Conservation (phyloP, 1,140 invertebrate genomes). For the Cyrtorhinus lividipennis region DNA sequence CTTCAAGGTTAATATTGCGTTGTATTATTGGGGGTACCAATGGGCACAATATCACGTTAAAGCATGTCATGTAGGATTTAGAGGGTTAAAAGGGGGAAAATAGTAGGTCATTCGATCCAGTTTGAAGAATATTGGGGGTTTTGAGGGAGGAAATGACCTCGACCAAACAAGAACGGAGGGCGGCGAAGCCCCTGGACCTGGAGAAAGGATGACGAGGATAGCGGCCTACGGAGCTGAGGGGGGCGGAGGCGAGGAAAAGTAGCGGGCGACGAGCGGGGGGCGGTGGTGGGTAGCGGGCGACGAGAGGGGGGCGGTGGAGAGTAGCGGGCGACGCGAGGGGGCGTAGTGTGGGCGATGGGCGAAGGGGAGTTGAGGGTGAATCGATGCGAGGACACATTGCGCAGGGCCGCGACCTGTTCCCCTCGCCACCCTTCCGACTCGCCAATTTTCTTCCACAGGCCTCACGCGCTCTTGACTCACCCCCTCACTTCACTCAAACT, state of each 20-base stretch:
- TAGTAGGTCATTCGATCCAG: neutral
- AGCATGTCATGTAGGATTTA: too few species aligned
- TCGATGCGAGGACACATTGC: neutral
- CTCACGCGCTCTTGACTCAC: neutral
- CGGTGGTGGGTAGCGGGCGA: too few species aligned
- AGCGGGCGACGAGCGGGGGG: too few species aligned
- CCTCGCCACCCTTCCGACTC: neutral
- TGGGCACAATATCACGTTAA: too few species aligned
- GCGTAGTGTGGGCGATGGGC: constrained; percentile 13
- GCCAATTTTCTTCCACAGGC: neutral
- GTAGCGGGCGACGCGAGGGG: neutral
- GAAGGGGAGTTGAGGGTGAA: constrained; percentile 16
- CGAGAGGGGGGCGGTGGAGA: neutral
- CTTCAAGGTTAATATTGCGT: too few species aligned
- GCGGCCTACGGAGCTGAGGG: too few species aligned
- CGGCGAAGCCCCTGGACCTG: neutral
- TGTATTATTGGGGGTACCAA: too few species aligned
- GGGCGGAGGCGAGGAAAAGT: too few species aligned
- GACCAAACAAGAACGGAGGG: too few species aligned
- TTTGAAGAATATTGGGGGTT: neutral
- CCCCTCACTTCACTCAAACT: neutral
- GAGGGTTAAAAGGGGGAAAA: neutral
- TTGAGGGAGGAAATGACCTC: neutral
- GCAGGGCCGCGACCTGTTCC: neutral
- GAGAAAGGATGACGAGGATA: neutral